Base-by-base conservation (phyloP, 2,113 vertebrate genomes). In the Apteryx mantelli region DNA sequence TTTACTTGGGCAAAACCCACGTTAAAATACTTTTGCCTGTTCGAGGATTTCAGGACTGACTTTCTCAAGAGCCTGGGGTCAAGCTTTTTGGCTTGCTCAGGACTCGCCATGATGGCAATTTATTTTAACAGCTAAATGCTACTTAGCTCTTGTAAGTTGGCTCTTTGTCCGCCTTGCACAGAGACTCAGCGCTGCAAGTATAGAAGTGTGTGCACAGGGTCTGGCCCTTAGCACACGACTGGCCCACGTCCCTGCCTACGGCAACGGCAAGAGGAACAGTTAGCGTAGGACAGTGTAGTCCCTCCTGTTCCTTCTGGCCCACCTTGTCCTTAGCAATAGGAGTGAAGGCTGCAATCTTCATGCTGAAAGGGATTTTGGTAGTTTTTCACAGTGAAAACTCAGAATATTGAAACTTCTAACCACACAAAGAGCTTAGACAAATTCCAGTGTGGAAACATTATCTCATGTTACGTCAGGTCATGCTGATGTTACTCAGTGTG, bases 401-500 rank as follows among this genome's bases (percentile, higher is more conserved):
- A 77, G 80, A 63, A 73, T 64, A 82, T 52, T 19, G 32, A 77
- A 63, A 53, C 28, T 53, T 77, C 48, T 42, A 56, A 46, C 20
- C 26, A 15, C 38, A 44, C 24, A 46, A 85, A 53, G 13, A 40
- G 4, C 50, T 78, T n/a, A 64, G 56, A n/a, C 12, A 40, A 66
- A 61, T 63, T 66, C 68, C 40, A 55, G 13, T n/a, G 63, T 55
- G 63, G 50, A 68, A 81, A 66, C 52, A 9, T 56, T 48, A 80
- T 34, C 24, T 36, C 0, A 0, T 66, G 24, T 19, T 66, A 10
- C 1, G 1, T 46, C 58, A 52, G 55, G 48, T 32, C 56, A 56
- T 0, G 1, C 20, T 66, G 52, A 40, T 20, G 3, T 61, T 50
- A 10, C 12, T 44, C 40, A 21, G 0, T 7, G 34, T 8, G 21